Percentiles rank a stretch among this genome's conserved stretches.
phyloP scores from a whole-genome alignment of 2,888 invertebrate genomes.

The Agrotis puta region DNA sequence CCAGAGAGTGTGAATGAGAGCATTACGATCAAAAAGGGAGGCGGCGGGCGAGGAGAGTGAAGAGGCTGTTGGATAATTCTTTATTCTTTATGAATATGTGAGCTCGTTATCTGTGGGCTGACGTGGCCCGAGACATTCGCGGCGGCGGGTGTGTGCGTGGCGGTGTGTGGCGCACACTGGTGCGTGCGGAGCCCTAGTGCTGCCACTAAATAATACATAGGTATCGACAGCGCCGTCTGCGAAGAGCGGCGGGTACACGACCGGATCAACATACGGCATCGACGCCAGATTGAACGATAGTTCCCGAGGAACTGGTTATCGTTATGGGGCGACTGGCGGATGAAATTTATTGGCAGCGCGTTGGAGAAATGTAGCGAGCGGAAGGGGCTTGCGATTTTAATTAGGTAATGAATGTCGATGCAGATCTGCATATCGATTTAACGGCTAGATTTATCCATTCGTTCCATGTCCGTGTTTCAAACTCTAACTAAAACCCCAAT shows the following conservation, averaged over 20 bases:
- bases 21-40: conserved; percentile 83
- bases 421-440: conserved; percentile 90
- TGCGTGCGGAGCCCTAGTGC: conserved; percentile 79
- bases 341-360: conserved; percentile 91
- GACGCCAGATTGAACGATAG: conserved; percentile 91
- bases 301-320: conserved; percentile 91
- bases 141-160: conserved; percentile 78
- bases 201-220: conserved; percentile 90
- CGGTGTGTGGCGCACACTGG: conserved; percentile 64
- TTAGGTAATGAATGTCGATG: conserved; percentile 91
- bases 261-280: conserved; percentile 91
- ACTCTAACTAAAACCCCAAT: conserved; percentile 81
- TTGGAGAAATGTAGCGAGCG: conserved; percentile 91
- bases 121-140: conserved; percentile 82
- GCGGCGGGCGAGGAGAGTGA: conserved; percentile 78
- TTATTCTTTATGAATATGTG: conserved; percentile 91
- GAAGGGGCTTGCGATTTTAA: conserved; percentile 91
- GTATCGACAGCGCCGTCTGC: conserved; percentile 89
- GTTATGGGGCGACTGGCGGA: conserved; percentile 91
- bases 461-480: conserved; percentile 84
- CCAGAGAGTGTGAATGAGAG: conserved; percentile 90
- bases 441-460: conserved; percentile 89
- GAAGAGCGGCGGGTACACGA: conserved; percentile 90
- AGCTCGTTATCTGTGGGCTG: conserved; percentile 88
- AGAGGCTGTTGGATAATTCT: conserved; percentile 88